A percentile compares a stretch with the other conserved stretches of the same genome.
Conservation (phyloP, 2,888 invertebrate species). For the Yponomeuta cagnagella region DNA sequence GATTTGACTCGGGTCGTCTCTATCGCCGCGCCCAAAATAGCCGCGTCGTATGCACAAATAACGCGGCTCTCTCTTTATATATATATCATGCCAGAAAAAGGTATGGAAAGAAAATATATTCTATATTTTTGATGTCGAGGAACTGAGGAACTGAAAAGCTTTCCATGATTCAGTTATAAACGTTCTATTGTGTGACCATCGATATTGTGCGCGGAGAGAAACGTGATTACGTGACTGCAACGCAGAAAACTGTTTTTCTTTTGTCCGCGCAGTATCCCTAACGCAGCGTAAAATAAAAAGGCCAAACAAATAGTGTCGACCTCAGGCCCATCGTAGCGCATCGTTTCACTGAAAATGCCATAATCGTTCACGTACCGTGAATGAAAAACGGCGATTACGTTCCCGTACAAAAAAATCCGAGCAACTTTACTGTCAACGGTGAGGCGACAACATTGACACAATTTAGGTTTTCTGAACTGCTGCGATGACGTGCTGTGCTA, state of each 20-base stretch:
- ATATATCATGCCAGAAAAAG: too few species aligned
- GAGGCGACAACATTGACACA: slow-evolving; percentile 67
- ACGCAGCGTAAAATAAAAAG: slow-evolving; percentile 4
- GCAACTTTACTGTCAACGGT: slow-evolving; percentile 19
- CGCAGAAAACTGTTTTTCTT: neutral
- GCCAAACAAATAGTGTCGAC: slow-evolving; percentile 29
- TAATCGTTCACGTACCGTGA: slow-evolving; percentile 34
- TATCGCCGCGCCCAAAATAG: too few species aligned
- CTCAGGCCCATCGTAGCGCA: slow-evolving; percentile 64
- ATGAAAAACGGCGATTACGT: slow-evolving; percentile 42
- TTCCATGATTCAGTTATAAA: neutral
- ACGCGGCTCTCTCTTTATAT: too few species aligned
- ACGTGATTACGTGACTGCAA: neutral
- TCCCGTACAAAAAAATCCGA: slow-evolving; percentile 41
- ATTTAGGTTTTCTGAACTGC: neutral
- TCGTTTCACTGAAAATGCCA: slow-evolving; percentile 65
- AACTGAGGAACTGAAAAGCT: neutral
- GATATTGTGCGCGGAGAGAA: neutral
- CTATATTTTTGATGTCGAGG: too few species aligned
- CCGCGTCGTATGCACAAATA: too few species aligned
- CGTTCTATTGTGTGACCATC: neutral
- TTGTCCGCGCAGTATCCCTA: neutral
- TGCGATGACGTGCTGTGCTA: slow-evolving; percentile 22
- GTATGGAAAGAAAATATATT: too few species aligned
- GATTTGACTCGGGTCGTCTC: too few species aligned